These are phyloP conservation scores for Monopis laevigella DNA, from an alignment of 2,888 invertebrate species.

Conservation along the genomic window DNA sequence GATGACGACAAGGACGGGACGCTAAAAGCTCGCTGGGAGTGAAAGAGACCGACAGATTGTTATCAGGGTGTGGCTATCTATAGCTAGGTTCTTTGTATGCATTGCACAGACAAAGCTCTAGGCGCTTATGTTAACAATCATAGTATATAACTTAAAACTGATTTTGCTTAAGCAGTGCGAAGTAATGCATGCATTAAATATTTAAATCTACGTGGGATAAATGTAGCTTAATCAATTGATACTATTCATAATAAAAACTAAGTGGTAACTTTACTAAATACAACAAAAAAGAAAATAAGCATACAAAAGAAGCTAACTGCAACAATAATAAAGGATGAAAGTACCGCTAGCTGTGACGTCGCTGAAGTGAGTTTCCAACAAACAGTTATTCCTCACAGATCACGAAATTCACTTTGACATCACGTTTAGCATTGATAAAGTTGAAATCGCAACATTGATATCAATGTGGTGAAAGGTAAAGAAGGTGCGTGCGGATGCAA, in stretches of 20 bases:
- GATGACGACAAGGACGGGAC: slow-evolving; percentile 25
- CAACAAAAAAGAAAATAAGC: too few species aligned
- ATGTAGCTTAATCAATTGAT: too few species aligned
- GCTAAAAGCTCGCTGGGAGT: slow-evolving; percentile 20
- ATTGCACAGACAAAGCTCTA: too few species aligned
- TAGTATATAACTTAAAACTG: too few species aligned
- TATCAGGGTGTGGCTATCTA: slow-evolving; percentile 55
- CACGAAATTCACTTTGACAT: slow-evolving; percentile 60
- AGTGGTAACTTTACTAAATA: too few species aligned
- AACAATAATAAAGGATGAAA: slow-evolving; percentile 34
- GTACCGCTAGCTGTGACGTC: slow-evolving; percentile 38
- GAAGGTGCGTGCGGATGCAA: slow-evolving; percentile 38
- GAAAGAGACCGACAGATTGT: slow-evolving; percentile 34
- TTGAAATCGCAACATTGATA: slow-evolving; percentile 29
- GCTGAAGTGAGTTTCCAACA: slow-evolving; percentile 31
- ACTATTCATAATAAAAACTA: too few species aligned
- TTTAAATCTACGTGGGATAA: too few species aligned
- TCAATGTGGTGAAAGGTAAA: slow-evolving; percentile 58
- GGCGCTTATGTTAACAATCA: too few species aligned
- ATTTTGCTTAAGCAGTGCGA: too few species aligned
- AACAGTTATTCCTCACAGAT: slow-evolving; percentile 52
- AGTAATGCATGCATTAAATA: too few species aligned
- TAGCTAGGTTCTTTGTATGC: slow-evolving; percentile 37
- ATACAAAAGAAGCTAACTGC: too few species aligned
- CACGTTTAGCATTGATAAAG: slow-evolving; percentile 31